These are phyloP conservation scores for Muscicapa comitata DNA, from an alignment of 2,797 vertebrate species.

Conservation along the genomic window DNA sequence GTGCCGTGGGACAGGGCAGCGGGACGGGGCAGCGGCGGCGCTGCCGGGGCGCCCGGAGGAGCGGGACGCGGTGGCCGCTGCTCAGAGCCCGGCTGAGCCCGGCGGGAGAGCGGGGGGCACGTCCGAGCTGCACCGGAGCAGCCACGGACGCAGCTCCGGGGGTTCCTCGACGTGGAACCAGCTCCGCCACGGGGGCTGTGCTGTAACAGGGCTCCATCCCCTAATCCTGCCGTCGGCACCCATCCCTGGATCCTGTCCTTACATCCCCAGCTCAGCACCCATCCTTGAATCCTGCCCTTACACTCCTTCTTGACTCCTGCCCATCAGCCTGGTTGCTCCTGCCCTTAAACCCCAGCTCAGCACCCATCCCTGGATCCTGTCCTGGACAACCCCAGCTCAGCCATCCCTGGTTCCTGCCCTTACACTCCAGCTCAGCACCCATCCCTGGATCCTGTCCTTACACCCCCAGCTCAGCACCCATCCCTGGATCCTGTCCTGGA, in stretches of 20 bases:
- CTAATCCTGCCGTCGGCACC: no score
- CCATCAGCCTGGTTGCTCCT: no score
- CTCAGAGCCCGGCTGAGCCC: accelerated
- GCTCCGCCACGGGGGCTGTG: background rate
- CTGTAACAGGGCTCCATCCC: background rate
- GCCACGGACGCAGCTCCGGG: background rate
- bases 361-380: background rate
- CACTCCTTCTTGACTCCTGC: no score
- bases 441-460: background rate
- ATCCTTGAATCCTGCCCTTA: no score
- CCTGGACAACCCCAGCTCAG: background rate
- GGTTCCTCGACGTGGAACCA: background rate
- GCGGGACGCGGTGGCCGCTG: background rate
- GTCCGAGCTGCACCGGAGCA: accelerated
- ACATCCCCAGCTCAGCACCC: background rate
- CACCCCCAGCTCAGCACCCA: no score
- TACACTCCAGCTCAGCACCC: background rate
- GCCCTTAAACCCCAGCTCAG: background rate
- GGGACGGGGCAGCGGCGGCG: background rate
- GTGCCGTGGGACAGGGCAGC: background rate
- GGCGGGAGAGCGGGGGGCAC: background rate
- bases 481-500: background rate
- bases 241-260: background rate
- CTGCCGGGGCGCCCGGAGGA: background rate
- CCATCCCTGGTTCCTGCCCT: no score